Conservation (phyloP, 2,888 invertebrate species). For the Dysmachus trigonus region DNA sequence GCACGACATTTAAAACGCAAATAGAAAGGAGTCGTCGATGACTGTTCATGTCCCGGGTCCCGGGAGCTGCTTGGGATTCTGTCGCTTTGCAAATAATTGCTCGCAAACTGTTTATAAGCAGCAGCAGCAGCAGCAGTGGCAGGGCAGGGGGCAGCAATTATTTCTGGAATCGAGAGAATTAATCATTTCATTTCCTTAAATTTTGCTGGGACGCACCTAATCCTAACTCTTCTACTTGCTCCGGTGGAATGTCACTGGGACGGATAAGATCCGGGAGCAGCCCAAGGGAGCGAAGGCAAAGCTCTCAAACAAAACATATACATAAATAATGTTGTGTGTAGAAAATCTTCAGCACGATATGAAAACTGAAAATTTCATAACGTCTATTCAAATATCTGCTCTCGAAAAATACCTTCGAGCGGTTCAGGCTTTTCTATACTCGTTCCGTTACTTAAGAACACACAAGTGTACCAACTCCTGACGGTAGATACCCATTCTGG, state of each 20-base stretch:
- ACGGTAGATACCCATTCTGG: constrained; percentile 40
- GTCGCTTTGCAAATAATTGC: not conserved
- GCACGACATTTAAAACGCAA: not conserved
- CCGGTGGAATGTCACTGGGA: constrained; percentile 25
- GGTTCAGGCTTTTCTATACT: constrained; percentile 38
- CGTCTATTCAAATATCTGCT: constrained; percentile 53
- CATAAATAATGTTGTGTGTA: constrained; percentile 49
- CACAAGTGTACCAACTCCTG: constrained; percentile 24
- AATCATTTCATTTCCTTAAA: constrained; percentile 40
- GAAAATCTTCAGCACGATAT: constrained; percentile 47
- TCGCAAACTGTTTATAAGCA: not conserved
- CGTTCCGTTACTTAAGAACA: constrained; percentile 44
- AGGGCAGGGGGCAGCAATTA: not conserved
- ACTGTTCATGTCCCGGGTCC: not conserved
- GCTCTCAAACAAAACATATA: constrained; percentile 49
- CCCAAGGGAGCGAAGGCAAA: constrained; percentile 5
- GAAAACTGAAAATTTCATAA: constrained; percentile 54
- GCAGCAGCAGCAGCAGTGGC: not conserved
- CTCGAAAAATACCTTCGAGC: constrained; percentile 51
- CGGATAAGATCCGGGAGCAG: not conserved
- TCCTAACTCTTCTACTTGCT: constrained; percentile 6
- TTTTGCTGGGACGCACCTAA: constrained; percentile 25
- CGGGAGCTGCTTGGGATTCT: not conserved
- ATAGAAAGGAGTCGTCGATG: not conserved
- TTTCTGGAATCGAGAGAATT: constrained; percentile 2